phyloP scores from a whole-genome alignment of 2,888 invertebrate species.

The Cheilosia vernalis region DNA sequence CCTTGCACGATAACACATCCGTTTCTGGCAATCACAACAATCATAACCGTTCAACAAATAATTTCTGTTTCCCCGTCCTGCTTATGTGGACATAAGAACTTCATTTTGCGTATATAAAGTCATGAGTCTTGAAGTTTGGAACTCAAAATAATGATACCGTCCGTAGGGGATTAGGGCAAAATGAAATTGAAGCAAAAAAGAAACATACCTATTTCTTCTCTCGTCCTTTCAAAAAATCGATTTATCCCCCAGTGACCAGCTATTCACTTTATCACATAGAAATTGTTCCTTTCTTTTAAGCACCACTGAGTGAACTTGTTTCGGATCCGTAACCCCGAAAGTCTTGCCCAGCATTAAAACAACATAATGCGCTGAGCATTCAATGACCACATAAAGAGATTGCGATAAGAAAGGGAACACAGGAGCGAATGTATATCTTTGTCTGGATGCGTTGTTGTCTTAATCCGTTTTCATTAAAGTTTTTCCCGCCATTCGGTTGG shows the following conservation, averaged over 20 bases:
- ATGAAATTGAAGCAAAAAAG: background rate
- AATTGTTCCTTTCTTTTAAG: conserved; percentile 12
- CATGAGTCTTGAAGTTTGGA: conserved; percentile 18
- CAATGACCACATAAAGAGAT: conserved; percentile 60
- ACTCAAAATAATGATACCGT: conserved; percentile 12
- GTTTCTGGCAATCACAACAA: conserved; percentile 54
- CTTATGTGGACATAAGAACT: conserved; percentile 5
- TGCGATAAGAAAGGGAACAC: conserved; percentile 40
- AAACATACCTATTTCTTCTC: conserved; percentile 10
- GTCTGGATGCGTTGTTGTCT: background rate
- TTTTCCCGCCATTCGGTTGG: conserved; percentile 18
- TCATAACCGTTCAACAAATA: conserved; percentile 55
- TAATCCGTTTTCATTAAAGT: conserved; percentile 55
- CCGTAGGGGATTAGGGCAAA: conserved; percentile 1
- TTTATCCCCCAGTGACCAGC: conserved; percentile 8
- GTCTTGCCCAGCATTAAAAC: conserved; percentile 27
- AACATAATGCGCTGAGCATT: conserved; percentile 49
- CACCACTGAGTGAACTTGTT: conserved; percentile 7
- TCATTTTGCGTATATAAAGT: conserved; percentile 15
- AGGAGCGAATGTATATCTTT: conserved; percentile 3
- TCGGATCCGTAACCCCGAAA: conserved; percentile 19
- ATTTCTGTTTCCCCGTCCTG: conserved; percentile 14
- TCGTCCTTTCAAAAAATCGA: conserved; percentile 32
- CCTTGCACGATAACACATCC: conserved; percentile 46
- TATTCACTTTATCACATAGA: background rate